Evolutionary conservation across 1,140 invertebrate species (phyloP), one percentile per base, ranked within the genome.

Genomic region (Ylistrum balloti): DNA sequence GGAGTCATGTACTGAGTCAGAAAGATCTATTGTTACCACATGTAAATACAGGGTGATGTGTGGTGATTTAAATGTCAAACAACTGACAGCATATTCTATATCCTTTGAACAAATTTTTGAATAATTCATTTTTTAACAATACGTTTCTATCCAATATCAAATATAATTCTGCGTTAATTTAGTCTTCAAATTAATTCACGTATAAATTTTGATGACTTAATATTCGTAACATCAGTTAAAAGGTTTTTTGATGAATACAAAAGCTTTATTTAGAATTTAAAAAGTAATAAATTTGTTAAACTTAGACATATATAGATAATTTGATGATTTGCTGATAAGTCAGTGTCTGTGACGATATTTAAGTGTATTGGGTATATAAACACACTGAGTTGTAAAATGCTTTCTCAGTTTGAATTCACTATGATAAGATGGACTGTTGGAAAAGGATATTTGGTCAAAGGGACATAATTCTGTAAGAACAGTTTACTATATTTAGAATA

Each of bases 221-320:
- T 74, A 74, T 74, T 74, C 56, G 28, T 74, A 74, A 74, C 56
- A 28, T 74, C 56, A n/a, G 11, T 74, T 74, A 74, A n/a, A 28
- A n/a, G 10, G 9, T 45, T 45, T 45, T 45, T 15, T 48, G 3
- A n/a, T 3, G 56, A 17, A 3, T 0, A 28, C 28, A 11, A 74
- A 74, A 74, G 28, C 3, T 74, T n/a, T 0, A 74, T 74, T 74
- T 74, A 74, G 56, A 48, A 48, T 48, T 5, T 48, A 48, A 20
- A 48, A 2, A 28, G 56, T 74, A 7, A 28, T 74, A n/a, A 28
- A 74, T 74, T 74, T 74, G 56, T 28, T n/a, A n/a, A 28, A 28
- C 3, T 9, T 9, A 48, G 3, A 20, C 15, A 17, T 74, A 17
- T 74, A 9, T n/a, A 74, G 56, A 74, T 28, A 22, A 74, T 74